phyloP scores from a whole-genome alignment of 30 jellyfish, hydroid and myxozoan genomes.

The Hydractinia symbiolongicarpus region DNA sequence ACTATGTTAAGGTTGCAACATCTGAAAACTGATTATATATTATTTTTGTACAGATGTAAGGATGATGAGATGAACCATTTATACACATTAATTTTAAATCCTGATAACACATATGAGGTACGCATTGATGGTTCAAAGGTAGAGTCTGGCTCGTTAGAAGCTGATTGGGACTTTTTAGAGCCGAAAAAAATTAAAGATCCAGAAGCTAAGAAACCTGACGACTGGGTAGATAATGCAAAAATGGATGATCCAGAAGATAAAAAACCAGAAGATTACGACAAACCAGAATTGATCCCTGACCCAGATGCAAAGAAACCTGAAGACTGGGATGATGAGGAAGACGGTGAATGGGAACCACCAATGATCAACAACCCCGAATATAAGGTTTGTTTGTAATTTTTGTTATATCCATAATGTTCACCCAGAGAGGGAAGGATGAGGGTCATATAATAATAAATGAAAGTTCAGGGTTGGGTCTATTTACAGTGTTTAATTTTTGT shows the following conservation, averaged over 20 bases:
- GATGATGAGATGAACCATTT: conserved; percentile 93
- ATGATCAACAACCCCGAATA: conserved; percentile 98
- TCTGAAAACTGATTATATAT: neutral
- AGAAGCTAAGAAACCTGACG: conserved; percentile 89
- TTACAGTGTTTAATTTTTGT: neutral
- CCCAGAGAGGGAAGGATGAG: too few species aligned
- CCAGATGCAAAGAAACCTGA: conserved; percentile 97
- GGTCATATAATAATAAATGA: neutral
- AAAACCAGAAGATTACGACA: conserved; percentile 93
- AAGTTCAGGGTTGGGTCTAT: neutral
- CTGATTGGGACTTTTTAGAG: conserved; percentile 89
- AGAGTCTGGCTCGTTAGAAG: conserved; percentile 82
- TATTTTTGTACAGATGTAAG: conserved; percentile 53
- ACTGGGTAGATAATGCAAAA: conserved; percentile 97
- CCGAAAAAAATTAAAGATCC: conserved; percentile 96
- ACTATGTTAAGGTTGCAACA: neutral
- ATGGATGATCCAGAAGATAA: conserved; percentile 96
- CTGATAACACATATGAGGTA: conserved; percentile 86
- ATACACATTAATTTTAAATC: conserved; percentile 75
- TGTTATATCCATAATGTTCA: neutral
- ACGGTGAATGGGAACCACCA: conserved; percentile 99
- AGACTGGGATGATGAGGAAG: conserved; percentile 98
- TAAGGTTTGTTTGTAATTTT: conserved; percentile 47
- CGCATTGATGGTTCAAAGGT: conserved; percentile 80
- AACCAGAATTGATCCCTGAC: conserved; percentile 92